Base-by-base conservation (phyloP, 1,140 invertebrate species). In the Penaeus indicus region DNA sequence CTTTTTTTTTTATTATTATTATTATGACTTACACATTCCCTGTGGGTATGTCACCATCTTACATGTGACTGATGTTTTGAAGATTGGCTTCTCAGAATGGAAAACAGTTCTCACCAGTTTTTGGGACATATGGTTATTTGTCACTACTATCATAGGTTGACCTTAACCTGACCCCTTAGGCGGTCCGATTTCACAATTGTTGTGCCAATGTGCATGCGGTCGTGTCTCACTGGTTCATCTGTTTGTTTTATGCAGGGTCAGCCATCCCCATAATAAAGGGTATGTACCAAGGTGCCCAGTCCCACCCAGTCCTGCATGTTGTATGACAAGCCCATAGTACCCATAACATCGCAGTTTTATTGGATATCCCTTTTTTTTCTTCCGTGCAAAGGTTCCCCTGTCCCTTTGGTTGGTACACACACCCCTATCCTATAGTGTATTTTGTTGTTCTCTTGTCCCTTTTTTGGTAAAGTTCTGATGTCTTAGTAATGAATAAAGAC, bases 161-260 rank as follows among this genome's bases (percentile, higher is more conserved):
- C 54, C 54, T 54, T 11, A 54, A 54, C 54, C 54, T 16, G 54
- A 54, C 54, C 54, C 54, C 42, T 75, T 75, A 27, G 27, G 72
- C 19, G 27, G 42, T 32, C 72, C 72, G 72, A 38, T 38, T 32
- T 38, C 72, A 75, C 72, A 32, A 38, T 32, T 75, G 54, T 32
- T 75, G 72, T 75, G 72, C 27, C 21, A 38, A 27, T 32, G 72
- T 83, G 47, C 86, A 83, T 83, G 79, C 78, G 54, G 72, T 78
- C 38, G 69, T 88, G 87, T 88, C 87, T 88, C 80, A 88, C 77
- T 88, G 81, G 42, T 78, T 84, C 72, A 88, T 88, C 86, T 82
- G 85, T 90, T 89, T 82, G 84, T 89, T 85, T 90, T 91, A 67
- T 91, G 84, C 88, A 89, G 92, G 79, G 90, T 92, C n/a, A 87